phyloP scores from a whole-genome alignment of 2,113 vertebrate genomes.

The Paramisgurnus dabryanus region DNA sequence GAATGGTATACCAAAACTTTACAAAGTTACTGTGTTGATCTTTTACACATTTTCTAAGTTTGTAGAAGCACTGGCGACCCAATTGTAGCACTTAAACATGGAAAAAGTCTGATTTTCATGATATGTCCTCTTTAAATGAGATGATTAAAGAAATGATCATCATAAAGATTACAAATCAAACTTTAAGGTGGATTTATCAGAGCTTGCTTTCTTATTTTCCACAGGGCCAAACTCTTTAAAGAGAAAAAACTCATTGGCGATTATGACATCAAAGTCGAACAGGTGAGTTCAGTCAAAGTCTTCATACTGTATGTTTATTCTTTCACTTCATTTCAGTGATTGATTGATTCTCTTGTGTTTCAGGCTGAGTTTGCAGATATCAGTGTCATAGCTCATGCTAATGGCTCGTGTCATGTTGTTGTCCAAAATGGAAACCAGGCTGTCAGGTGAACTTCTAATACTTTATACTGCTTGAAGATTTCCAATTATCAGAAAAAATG shows the following conservation, averaged over 20 bases:
- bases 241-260: conserved; percentile 92
- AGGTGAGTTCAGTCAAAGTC: conserved; percentile 74
- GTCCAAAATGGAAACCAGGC: conserved; percentile 86
- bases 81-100: no score
- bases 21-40: no score
- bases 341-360: conserved; percentile 46
- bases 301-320: not conserved
- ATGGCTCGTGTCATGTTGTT: conserved; percentile 85
- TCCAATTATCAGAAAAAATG: not conserved
- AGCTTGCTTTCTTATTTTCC: conserved; percentile 50
- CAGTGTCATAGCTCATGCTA: conserved; percentile 88
- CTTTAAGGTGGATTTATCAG: not conserved
- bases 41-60: no score
- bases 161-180: no score
- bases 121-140: no score
- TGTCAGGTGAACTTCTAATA: conserved; percentile 75
- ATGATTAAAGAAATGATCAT: no score
- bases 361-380: conserved; percentile 93
- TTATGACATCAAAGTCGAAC: conserved; percentile 93
- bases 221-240: conserved; percentile 89
- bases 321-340: not conserved
- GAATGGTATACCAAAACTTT: no score
- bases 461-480: not conserved
- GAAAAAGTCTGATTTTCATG: no score
- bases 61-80: no score